Base-by-base conservation (phyloP, 2,113 vertebrate genomes). In the Channa maculata region DNA sequence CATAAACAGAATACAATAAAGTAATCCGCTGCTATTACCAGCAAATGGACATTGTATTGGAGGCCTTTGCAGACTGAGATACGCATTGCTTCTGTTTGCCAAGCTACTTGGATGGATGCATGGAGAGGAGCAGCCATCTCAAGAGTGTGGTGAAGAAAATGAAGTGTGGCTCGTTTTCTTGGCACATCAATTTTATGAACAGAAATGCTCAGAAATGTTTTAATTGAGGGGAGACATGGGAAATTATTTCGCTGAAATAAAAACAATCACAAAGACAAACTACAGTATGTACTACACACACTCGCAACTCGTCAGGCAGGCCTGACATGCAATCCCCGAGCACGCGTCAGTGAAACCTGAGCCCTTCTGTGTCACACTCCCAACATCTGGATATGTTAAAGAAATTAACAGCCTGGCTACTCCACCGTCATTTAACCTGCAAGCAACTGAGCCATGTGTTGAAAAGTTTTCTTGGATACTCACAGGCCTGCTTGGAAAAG, bases 1-100 rank as follows among this genome's bases (percentile, higher is more conserved):
- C 91, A 92, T 93, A 93, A 93, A 92, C 83, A 90, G 74, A 92
- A 93, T 92, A 92, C 92, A 80, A 91, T 93, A 91, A 85, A 87
- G 84, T 88, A 87, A 93, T 92, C 91, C 77, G 90, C 86, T 90
- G 90, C 85, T 84, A 91, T 92, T 93, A 92, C 82, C 54, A 77
- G 83, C 89, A 90, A 90, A 91, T 89, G 79, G 85, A 55, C 89
- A 89, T 77, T 75, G 77, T 81, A 82, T 84, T 63, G 80, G 83
- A 90, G 58, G 80, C 73, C 77, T 81, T 76, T 85, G 65, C 79
- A 51, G 57, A 78, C 48, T 50, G 84, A 88, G 65, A 79, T 79
- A 90, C 39, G 71, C 67, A 80, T 68, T 71, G 79, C 68, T 79
- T 68, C 58, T 63, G 80, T 79, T 87, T 76, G 79, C 77, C 55